A percentile compares a stretch with the other conserved stretches of the same genome.
Evolutionary conservation across 2,888 invertebrate genomes (phyloP).

Genomic region (Epistrophella euchroma): DNA sequence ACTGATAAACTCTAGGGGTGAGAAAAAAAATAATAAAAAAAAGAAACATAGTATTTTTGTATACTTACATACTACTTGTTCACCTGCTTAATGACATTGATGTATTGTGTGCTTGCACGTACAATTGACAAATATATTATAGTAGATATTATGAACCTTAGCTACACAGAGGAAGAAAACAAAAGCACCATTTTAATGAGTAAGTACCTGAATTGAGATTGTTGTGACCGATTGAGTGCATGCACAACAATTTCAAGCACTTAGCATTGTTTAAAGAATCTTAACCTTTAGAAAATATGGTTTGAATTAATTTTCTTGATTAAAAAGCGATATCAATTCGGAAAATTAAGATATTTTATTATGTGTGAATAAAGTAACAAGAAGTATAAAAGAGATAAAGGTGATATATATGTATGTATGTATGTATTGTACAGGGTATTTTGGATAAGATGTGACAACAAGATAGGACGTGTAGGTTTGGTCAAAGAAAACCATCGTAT

Average conservation of each 20-base stretch:
- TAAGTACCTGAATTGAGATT: background rate
- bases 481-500: too few relatives aligned
- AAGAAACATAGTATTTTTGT: background rate
- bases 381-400: too few relatives aligned
- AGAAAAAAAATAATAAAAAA: background rate
- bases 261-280: conserved; percentile 5
- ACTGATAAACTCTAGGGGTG: conserved; percentile 44
- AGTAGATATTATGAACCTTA: background rate
- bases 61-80: background rate
- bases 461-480: too few relatives aligned
- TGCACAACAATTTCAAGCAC: background rate
- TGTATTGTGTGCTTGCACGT: conserved; percentile 12
- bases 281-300: background rate
- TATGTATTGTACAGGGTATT: too few relatives aligned
- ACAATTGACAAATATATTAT: background rate
- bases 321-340: too few relatives aligned
- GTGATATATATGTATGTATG: too few relatives aligned
- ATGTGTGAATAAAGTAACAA: too few relatives aligned
- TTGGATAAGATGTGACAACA: too few relatives aligned
- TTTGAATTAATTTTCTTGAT: background rate
- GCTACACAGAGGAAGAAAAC: background rate
- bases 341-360: too few relatives aligned
- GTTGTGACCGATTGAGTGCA: conserved; percentile 15
- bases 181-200: conserved; percentile 1
- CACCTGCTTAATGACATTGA: conserved; percentile 23